Base-by-base conservation (phyloP, 53 echinoderm and acorn worm species). In the Actinopyga echinites region DNA sequence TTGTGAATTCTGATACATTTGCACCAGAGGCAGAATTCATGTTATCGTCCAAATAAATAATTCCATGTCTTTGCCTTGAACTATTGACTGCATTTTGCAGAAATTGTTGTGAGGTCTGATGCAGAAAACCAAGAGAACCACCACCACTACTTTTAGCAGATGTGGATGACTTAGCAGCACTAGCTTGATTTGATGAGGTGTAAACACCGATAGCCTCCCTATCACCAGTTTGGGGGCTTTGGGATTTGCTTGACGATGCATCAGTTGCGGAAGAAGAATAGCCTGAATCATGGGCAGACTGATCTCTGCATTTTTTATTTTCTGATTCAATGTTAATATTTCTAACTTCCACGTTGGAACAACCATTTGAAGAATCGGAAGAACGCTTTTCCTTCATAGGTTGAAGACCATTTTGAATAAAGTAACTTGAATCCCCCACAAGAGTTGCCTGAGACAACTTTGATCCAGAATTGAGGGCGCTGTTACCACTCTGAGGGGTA, bases 281-380 rank as follows among this genome's bases (percentile, higher is more conserved):
- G 15, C 93, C 93, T 57, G 93, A 93, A 58, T 93, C 93, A 36
- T 83, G 61, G 8, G 93, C 84, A 44, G 82, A 49, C 2, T 6
- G 49, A 10, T 71, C 71, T 42, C 44, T 71, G 43, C 24, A 40
- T 44, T 71, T 71, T 40, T 25, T 12, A 71, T 71, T 71, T 34
- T 71, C 71, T 42, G 71, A 71, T 25, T 71, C 71, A n/a, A 71
- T 71, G 8, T 40, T 42, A 44, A 40, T 42, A 35, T 42, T 40
- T 23, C 44, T 19, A 7, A 22, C 43, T 42, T 26, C 44, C 42
- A 33, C 5, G 17, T 17, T 49, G 0, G 49, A 17, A 17, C 17
- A 17, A 2, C 17, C 15, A 2, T 49, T 49, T 49, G 49, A 17
- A 49, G 49, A 49, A 13, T 49, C 7, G 13, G 49, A 10, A 49